Base-by-base conservation (phyloP, 2,888 invertebrate species). In the Cosmorhoe ocellata region DNA sequence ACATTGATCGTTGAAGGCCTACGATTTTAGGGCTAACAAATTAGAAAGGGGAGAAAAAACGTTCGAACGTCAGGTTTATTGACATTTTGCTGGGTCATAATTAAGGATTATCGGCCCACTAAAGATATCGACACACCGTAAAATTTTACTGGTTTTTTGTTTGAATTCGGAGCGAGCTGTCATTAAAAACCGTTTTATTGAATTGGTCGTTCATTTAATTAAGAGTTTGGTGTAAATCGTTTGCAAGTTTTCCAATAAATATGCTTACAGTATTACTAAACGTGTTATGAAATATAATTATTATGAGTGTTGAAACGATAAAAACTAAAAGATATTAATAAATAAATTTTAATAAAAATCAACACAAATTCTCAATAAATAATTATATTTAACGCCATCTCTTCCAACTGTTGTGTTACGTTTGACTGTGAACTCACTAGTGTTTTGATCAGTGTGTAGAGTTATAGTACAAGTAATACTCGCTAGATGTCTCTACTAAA, bases 21-120 rank as follows among this genome's bases (percentile, higher is more conserved):
- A 71, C 81, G 81, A 81, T 82, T 84, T 88, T 84, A 81, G 87
- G 86, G 84, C 80, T 76, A 79, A 84, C 84, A 86, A 88, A 88
- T 85, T 84, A 84, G 79, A 59, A 76, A 76, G 85, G 87, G 79
- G 78, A 76, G 70, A 71, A 84, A 84, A 79, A 84, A 84, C 79
- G 77, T 74, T 74, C 69, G 67, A 82, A 79, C 77, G 79, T 82
- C 79, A 82, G 78, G 79, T 84, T 86, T 87, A 89, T 86, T 87
- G 87, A 87, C 85, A 84, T 85, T 87, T 83, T 73, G 81, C 78
- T 75, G 74, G 73, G 77, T 79, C 75, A 83, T 87, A 84, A 86
- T 88, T 84, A 87, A 85, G 81, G 85, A 76, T 85, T 83, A 83
- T 73, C 64, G 71, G 75, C 76, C 79, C 75, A 63, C 61, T 64